These are phyloP conservation scores for Odontamblyopus lacepedii DNA, from an alignment of 2,797 vertebrate species.

Conservation along the genomic window DNA sequence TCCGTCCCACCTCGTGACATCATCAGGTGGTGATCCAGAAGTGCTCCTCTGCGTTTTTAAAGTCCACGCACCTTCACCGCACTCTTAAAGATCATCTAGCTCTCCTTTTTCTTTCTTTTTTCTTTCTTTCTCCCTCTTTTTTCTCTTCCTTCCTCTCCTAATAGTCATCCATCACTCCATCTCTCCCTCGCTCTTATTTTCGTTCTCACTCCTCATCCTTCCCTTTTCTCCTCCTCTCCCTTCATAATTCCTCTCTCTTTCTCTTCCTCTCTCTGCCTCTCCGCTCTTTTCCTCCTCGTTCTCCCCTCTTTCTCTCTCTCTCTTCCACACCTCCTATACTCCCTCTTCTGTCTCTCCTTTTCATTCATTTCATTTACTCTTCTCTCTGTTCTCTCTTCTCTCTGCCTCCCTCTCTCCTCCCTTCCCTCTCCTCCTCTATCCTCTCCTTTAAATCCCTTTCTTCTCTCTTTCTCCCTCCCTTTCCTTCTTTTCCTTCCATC, in stretches of 20 bases:
- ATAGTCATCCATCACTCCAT: no score
- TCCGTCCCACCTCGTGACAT: no score
- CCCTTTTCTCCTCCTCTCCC: no score
- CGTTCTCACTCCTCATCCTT: neutral
- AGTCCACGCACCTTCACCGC: no score
- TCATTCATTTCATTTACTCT: neutral
- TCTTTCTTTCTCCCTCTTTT: no score
- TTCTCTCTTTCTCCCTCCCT: neutral
- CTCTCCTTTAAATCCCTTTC: no score
- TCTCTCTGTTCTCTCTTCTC: neutral
- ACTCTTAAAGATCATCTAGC: no score
- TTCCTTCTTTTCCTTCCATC: neutral
- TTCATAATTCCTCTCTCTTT: neutral
- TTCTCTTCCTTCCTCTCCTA: no score
- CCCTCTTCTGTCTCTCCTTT: neutral
- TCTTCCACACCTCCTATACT: neutral
- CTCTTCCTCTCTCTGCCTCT: neutral
- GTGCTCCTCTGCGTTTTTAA: no score
- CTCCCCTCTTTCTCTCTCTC: no score
- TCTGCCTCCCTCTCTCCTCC: neutral
- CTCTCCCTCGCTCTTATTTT: neutral
- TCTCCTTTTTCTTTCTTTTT: no score
- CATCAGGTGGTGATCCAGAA: no score
- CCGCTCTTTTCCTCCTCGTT: neutral
- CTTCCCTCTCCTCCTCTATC: neutral